Conservation (phyloP, 2,888 invertebrate genomes). For the Synergus umbraculus region DNA sequence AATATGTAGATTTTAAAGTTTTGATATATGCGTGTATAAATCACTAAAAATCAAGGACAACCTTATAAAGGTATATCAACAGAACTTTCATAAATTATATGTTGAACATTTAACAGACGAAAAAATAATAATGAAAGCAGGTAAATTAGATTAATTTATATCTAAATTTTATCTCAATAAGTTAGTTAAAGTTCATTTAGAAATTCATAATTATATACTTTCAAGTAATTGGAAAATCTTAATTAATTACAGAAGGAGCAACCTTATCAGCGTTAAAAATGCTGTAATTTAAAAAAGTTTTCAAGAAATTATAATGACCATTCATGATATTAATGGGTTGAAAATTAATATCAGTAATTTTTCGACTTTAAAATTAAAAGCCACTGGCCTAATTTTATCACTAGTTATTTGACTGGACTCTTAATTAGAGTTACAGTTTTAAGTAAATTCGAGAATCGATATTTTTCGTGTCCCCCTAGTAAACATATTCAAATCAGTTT, state of each 20-base stretch:
- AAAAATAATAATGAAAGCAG: background rate
- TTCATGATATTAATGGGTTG: background rate
- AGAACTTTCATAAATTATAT: background rate
- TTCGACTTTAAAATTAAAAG: background rate
- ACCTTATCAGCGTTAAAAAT: background rate
- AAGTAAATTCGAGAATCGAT: too few species aligned
- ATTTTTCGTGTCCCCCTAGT: too few species aligned
- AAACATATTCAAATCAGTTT: too few species aligned
- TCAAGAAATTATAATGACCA: background rate
- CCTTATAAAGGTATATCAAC: background rate
- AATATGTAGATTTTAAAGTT: too few species aligned
- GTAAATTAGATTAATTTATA: background rate
- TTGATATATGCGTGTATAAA: background rate
- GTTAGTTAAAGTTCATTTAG: background rate
- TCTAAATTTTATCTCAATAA: background rate
- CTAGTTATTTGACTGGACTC: too few species aligned
- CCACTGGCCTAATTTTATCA: too few species aligned
- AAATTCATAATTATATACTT: slow-evolving; percentile 1
- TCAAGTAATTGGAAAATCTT: background rate
- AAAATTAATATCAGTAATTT: background rate
- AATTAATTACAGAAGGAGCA: background rate
- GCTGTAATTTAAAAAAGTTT: background rate
- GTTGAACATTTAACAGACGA: background rate
- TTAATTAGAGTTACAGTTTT: too few species aligned
- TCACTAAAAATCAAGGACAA: background rate